Conservation (phyloP, 2,888 invertebrate species). For the Lasioglossum pauxillum region DNA sequence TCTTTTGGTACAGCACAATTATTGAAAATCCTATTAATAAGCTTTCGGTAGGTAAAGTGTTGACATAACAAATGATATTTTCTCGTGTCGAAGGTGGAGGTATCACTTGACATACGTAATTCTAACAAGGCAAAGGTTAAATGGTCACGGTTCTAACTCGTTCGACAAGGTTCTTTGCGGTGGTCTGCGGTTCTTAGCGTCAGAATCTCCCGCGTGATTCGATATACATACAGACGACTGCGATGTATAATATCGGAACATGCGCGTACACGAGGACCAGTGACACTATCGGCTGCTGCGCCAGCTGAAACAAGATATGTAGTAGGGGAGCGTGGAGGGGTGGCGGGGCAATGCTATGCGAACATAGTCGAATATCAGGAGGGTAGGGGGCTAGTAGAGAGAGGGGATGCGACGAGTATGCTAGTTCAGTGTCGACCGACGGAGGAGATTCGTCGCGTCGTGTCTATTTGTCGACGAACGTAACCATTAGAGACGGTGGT, state of each 20-base stretch:
- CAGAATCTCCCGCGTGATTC: conserved; percentile 57
- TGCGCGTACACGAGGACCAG: not conserved
- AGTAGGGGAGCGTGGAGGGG: conserved; percentile 17
- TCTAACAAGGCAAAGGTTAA: not conserved
- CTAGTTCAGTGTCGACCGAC: conserved; percentile 55
- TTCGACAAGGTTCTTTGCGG: conserved; percentile 33
- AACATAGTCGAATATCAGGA: conserved; percentile 36
- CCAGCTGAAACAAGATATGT: conserved; percentile 53
- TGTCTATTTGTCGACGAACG: not conserved
- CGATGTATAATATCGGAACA: conserved; percentile 5
- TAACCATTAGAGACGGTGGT: conserved; percentile 12
- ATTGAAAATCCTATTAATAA: no score
- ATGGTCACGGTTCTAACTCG: not conserved
- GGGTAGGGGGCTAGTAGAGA: not conserved
- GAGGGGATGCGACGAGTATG: conserved; percentile 45
- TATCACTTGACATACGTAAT: not conserved
- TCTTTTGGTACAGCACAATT: no score
- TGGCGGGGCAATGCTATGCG: conserved; percentile 37
- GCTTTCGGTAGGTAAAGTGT: not conserved
- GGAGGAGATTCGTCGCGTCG: conserved; percentile 23
- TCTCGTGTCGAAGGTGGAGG: not conserved
- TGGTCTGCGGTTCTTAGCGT: conserved; percentile 38
- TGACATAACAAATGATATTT: not conserved
- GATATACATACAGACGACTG: not conserved
- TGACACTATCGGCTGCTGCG: conserved; percentile 60